Conservation (phyloP, 2,888 invertebrate species). For the Empis livida region DNA sequence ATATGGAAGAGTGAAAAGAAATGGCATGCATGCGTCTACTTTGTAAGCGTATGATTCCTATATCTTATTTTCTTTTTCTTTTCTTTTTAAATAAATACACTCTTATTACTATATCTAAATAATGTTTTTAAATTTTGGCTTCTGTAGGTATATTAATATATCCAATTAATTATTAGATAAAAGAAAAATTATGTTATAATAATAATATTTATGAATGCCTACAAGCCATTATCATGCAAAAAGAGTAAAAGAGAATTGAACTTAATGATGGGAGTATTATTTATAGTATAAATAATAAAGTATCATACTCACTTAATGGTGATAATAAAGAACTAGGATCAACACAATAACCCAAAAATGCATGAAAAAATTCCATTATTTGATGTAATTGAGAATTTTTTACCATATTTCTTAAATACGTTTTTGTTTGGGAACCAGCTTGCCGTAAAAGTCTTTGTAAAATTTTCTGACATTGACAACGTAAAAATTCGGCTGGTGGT, state of each 20-base stretch:
- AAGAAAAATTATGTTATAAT: not conserved
- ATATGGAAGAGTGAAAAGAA: slow-evolving; percentile 19
- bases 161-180: no score
- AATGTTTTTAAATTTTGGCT: no score
- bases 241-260: no score
- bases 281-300: not conserved
- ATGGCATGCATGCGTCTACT: slow-evolving; percentile 22
- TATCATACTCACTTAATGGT: slow-evolving; percentile 63
- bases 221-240: not conserved
- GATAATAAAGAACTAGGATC: slow-evolving; percentile 78
- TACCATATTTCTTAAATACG: slow-evolving; percentile 57
- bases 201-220: not conserved
- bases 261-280: no score
- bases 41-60: slow-evolving; percentile 14
- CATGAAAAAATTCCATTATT: slow-evolving; percentile 86
- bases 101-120: no score
- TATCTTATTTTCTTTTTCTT: no score
- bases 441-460: slow-evolving; percentile 62
- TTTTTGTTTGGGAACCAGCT: slow-evolving; percentile 40
- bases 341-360: slow-evolving; percentile 89
- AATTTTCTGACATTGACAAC: slow-evolving; percentile 73
- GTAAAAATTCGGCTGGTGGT: slow-evolving; percentile 78
- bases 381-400: slow-evolving; percentile 64
- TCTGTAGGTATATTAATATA: no score
- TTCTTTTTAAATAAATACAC: no score